phyloP scores from a whole-genome alignment of 2,113 vertebrate genomes.

The Platycercus adscitus region DNA sequence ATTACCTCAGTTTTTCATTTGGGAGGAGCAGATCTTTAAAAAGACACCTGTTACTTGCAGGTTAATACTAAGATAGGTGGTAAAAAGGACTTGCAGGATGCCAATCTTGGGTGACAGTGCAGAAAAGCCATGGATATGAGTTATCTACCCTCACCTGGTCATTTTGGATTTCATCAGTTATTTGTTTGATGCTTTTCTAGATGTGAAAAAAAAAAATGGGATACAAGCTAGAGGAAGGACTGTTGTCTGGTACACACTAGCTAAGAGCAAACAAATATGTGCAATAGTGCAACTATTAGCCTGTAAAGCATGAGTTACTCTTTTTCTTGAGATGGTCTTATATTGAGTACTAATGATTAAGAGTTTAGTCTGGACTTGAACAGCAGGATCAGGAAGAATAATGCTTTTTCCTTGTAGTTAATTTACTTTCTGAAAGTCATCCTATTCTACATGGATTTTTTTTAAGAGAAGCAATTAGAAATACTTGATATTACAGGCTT shows the following conservation, averaged over 20 bases:
- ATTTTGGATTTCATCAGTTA: background rate
- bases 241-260: background rate
- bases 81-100: background rate
- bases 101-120: background rate
- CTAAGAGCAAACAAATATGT: background rate
- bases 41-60: background rate
- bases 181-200: background rate
- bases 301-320: background rate
- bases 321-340: background rate
- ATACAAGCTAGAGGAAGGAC: background rate
- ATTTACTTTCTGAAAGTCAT: background rate
- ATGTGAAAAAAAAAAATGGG: background rate
- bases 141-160: background rate
- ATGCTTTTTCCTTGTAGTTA: background rate
- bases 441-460: background rate
- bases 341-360: background rate
- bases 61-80: background rate
- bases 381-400: background rate
- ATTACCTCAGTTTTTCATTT: background rate
- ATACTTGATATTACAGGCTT: background rate
- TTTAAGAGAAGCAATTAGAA: background rate
- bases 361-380: background rate
- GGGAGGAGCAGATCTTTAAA: background rate
- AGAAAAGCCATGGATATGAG: background rate
- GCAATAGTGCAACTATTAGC: background rate